These are phyloP conservation scores for Tangara arthus DNA, from an alignment of 2,797 vertebrate genomes.

Conservation along the genomic window DNA sequence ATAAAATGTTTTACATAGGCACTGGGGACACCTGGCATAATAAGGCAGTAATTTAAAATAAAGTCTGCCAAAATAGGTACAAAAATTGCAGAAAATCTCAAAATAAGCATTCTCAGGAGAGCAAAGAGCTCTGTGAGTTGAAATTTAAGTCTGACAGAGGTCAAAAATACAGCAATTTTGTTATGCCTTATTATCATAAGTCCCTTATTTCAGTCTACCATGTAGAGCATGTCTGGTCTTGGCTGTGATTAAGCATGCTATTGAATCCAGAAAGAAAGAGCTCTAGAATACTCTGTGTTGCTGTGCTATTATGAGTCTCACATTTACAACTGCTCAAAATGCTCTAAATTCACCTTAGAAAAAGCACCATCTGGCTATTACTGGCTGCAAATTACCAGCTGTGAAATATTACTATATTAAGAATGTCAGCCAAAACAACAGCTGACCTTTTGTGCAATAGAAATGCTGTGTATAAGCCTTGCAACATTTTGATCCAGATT, in stretches of 20 bases:
- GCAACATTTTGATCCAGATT: not conserved
- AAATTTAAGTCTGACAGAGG: slow-evolving; percentile 17
- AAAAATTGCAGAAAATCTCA: slow-evolving; percentile 7
- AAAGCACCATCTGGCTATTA: slow-evolving; percentile 53
- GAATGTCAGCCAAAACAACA: slow-evolving; percentile 25
- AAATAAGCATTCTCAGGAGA: slow-evolving; percentile 16
- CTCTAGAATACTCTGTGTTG: not conserved
- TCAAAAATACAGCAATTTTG: slow-evolving; percentile 14
- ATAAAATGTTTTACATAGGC: not conserved
- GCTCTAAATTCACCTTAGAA: slow-evolving; percentile 43
- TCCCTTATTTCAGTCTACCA: not conserved
- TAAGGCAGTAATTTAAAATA: not conserved
- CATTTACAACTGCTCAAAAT: slow-evolving; percentile 25
- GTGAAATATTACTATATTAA: slow-evolving; percentile 46
- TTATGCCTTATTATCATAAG: not conserved
- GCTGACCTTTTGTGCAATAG: slow-evolving; percentile 9
- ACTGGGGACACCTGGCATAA: not conserved
- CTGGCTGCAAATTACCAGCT: slow-evolving; percentile 50
- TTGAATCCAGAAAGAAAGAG: not conserved
- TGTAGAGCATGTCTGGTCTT: not conserved
- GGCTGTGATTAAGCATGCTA: not conserved
- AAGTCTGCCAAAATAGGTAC: not conserved
- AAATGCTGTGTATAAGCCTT: not conserved
- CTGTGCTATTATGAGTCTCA: not conserved
- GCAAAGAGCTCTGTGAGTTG: not conserved